These are phyloP conservation scores for Euwallacea similis DNA, from an alignment of 1,140 invertebrate species.

Conservation along the genomic window DNA sequence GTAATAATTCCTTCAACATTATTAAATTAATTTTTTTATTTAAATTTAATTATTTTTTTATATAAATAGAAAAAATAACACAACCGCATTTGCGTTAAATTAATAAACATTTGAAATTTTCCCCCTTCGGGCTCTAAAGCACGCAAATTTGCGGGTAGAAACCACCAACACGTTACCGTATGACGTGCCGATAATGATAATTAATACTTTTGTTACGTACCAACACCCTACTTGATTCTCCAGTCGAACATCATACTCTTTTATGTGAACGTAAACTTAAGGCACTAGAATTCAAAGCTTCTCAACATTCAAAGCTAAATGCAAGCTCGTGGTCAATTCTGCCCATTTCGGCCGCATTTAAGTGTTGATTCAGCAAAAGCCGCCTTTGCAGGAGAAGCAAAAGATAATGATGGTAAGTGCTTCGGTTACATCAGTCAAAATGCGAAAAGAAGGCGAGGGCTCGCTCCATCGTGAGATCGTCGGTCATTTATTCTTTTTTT, in stretches of 20 bases:
- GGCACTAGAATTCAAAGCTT: too few species aligned
- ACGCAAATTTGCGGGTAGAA: slow-evolving; percentile 32
- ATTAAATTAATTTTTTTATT: too few species aligned
- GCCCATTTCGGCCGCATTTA: slow-evolving; percentile 2
- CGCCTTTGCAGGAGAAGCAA: slow-evolving; percentile 20
- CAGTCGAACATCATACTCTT: too few species aligned
- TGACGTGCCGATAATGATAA: slow-evolving; percentile 32
- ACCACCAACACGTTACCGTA: slow-evolving; percentile 30
- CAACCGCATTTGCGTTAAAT: slow-evolving; percentile 24
- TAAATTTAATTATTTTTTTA: too few species aligned
- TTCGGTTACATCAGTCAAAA: slow-evolving; percentile 31
- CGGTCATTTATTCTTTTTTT: slow-evolving; percentile 20
- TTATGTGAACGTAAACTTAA: too few species aligned
- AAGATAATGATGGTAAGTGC: slow-evolving; percentile 32
- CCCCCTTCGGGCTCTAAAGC: slow-evolving; percentile 11
- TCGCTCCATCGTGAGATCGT: slow-evolving; percentile 8
- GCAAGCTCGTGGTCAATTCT: too few species aligned
- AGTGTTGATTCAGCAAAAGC: slow-evolving; percentile 31
- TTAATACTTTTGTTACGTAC: too few species aligned
- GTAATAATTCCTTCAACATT: too few species aligned
- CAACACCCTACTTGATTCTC: too few species aligned
- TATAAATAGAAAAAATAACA: slow-evolving; percentile 14
- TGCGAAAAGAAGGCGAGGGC: slow-evolving; percentile 22
- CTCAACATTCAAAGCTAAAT: too few species aligned
- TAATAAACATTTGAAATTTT: slow-evolving; percentile 32